phyloP scores from a whole-genome alignment of 2,888 invertebrate species.

The Campaea margaritaria region DNA sequence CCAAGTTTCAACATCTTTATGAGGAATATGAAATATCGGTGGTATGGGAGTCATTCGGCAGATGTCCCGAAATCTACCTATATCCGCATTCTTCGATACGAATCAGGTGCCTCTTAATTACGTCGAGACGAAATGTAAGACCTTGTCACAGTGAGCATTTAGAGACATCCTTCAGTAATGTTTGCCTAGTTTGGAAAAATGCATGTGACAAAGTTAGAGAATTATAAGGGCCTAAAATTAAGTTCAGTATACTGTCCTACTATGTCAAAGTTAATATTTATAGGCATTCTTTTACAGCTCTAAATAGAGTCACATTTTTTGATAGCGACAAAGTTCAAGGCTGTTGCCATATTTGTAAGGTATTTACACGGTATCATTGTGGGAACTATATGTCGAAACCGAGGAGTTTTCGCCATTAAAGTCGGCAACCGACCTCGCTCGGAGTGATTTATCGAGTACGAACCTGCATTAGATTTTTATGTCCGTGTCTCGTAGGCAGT shows the following conservation, averaged over 20 bases:
- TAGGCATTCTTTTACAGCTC: neutral
- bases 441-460: slow-evolving; percentile 40
- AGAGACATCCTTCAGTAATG: too few species aligned
- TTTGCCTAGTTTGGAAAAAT: too few species aligned
- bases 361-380: slow-evolving; percentile 52
- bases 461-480: slow-evolving; percentile 77
- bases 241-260: neutral
- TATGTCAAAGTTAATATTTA: slow-evolving; percentile 1
- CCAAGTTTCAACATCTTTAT: slow-evolving; percentile 30
- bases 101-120: slow-evolving; percentile 19
- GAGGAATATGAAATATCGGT: slow-evolving; percentile 16
- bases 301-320: slow-evolving; percentile 1
- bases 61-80: slow-evolving; percentile 30
- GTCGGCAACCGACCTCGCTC: slow-evolving; percentile 48
- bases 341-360: slow-evolving; percentile 38
- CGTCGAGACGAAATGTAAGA: neutral
- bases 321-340: slow-evolving; percentile 37
- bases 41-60: slow-evolving; percentile 28
- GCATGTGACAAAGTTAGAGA: neutral
- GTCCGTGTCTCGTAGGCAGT: slow-evolving; percentile 72
- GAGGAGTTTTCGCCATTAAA: slow-evolving; percentile 71
- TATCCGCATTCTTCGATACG: slow-evolving; percentile 34
- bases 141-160: neutral
- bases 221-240: neutral
- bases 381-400: slow-evolving; percentile 72